These are phyloP conservation scores for Odontesthes bonariensis DNA, from an alignment of 2,113 vertebrate genomes.

Conservation along the genomic window DNA sequence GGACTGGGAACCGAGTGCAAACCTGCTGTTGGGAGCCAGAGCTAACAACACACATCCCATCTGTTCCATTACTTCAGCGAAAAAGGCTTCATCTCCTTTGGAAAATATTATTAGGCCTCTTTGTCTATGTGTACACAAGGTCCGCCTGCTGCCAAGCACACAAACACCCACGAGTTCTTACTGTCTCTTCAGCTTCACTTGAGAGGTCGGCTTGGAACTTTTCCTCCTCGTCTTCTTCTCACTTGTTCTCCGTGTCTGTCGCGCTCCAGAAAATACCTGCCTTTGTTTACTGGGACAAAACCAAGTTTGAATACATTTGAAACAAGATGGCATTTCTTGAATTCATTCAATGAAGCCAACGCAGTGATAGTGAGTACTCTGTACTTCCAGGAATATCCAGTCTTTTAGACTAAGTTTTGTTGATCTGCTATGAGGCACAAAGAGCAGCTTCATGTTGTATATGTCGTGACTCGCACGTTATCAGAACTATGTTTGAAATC, in stretches of 20 bases:
- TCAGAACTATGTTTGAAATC: too few species aligned
- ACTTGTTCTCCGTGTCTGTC: slow-evolving; percentile 2
- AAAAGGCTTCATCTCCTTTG: slow-evolving; percentile 67
- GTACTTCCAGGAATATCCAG: background rate
- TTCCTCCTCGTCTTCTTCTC: slow-evolving; percentile 34
- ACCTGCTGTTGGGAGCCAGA: slow-evolving; percentile 50
- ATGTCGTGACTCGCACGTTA: too few species aligned
- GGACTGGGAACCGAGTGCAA: slow-evolving; percentile 10
- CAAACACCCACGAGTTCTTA: slow-evolving; percentile 75
- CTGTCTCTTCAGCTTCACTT: slow-evolving; percentile 58
- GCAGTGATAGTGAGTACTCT: background rate
- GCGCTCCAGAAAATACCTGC: slow-evolving; percentile 22
- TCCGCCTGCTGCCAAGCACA: slow-evolving; percentile 62
- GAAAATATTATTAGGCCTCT: slow-evolving; percentile 76
- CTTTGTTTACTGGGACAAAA: background rate
- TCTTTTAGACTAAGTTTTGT: background rate
- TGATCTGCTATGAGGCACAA: too few species aligned
- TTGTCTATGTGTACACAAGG: slow-evolving; percentile 60
- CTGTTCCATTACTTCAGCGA: slow-evolving; percentile 63
- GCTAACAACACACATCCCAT: slow-evolving; percentile 60
- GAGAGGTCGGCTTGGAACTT: slow-evolving; percentile 49
- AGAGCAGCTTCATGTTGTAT: too few species aligned
- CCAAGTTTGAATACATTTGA: background rate
- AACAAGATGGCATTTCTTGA: background rate
- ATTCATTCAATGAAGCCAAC: background rate